Conservation (phyloP, 53 echinoderm and acorn worm species). For the Paracentrotus lividus region DNA sequence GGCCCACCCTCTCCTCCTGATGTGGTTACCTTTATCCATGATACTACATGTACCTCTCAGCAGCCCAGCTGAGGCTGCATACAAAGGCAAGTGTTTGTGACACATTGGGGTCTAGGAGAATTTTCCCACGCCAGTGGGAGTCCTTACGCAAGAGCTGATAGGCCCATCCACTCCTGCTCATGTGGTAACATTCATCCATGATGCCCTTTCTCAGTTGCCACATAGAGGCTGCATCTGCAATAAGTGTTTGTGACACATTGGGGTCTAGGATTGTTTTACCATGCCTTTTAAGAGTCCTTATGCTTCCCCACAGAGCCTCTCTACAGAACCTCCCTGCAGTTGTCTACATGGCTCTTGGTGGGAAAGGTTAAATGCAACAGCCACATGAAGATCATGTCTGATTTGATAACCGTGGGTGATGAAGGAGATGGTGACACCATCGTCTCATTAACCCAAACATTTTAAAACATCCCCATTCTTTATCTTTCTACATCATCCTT, state of each 20-base stretch:
- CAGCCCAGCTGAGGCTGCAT: neutral
- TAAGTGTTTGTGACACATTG: constrained; percentile 26
- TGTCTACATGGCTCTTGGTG: neutral
- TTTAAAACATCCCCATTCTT: too few relatives aligned
- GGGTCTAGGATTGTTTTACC: constrained; percentile 21
- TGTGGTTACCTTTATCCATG: too few relatives aligned
- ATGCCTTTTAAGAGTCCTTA: neutral
- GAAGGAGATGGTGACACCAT: neutral
- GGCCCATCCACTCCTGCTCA: neutral
- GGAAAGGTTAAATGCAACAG: neutral
- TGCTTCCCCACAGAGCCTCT: neutral
- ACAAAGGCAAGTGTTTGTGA: neutral
- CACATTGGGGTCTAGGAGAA: constrained; percentile 24
- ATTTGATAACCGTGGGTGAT: neutral
- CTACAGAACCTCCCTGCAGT: neutral
- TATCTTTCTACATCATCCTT: too few relatives aligned
- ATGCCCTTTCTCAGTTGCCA: neutral
- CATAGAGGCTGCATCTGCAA: neutral
- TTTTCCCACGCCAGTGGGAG: neutral
- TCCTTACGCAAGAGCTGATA: neutral
- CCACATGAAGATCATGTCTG: neutral
- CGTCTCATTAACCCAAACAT: too few relatives aligned
- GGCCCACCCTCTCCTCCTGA: neutral
- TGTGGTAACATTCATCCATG: neutral
- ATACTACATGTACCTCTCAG: too few relatives aligned